Evolutionary conservation across 1,140 invertebrate species (phyloP), one percentile per base, ranked within the genome.

Genomic region (Eueides isabella): DNA sequence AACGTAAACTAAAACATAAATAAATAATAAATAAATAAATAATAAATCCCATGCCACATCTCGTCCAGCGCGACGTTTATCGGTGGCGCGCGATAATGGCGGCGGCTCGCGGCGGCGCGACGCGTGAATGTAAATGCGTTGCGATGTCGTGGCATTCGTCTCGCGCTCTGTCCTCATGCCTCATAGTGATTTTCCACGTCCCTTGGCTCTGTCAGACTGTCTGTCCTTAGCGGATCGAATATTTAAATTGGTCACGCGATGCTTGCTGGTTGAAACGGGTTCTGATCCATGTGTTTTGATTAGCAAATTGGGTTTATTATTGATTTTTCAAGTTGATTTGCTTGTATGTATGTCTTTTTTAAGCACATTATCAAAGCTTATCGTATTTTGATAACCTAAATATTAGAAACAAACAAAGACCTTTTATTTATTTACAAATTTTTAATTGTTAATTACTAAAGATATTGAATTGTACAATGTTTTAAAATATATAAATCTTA

Each of bases 91-190:
- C 69, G 69, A 31, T 61, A 70, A 64, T 66, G 67, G 63, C 73
- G 73, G 73, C 76, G 74, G 76, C 68, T 61, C 67, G 66, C 29
- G 38, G 72, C 67, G 67, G 30, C 55, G 48, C 67, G 31, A 31
- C 62, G 67, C 69, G 74, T 67, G 74, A 75, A 75, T 75, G 74
- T 75, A 75, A 75, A 75, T 75, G 74, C 64, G 74, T 55, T 75
- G 67, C 68, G 73, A 44, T 44, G 41, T 19, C 2, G 19, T 55
- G 9, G 63, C 44, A 75, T 75, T 69, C 68, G 44, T 68, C 67
- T 61, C 67, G 67, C 33, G 48, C 26, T 75, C 66, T 75, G 41
- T 69, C 68, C 64, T 62, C 38, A 75, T 75, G 30, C 68, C 64
- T 62, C 30, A 62, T 71, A 44, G 74, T 75, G 63, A 75, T 75